Evolutionary conservation across 2,113 vertebrate species (phyloP), one percentile per base, ranked within the genome.

Genomic region (Ploceus nigricollis): DNA sequence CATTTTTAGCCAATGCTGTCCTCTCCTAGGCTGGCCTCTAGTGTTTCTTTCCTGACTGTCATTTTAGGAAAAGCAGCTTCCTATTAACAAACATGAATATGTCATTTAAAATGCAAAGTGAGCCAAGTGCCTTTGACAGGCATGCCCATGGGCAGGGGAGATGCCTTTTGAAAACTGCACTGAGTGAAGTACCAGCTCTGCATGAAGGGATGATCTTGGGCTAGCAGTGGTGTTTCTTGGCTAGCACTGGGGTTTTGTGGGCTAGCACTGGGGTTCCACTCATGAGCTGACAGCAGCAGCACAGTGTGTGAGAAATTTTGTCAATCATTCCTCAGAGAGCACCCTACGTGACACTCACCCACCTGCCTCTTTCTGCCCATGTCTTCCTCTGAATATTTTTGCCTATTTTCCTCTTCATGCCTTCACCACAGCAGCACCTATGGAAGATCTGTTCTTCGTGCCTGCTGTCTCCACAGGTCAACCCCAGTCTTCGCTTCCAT

Each of bases 291-390:
- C 15, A 61, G 47, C 60, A 57, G 82, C 82, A 66, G 25, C 44
- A 22, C 2, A 10, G n/a, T 35, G n/a, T 44, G 14, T 53, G 70
- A 66, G 24, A 39, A 90, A 54, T 45, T 65, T 15, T 37, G 15
- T 33, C 51, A 22, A 2, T 27, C 47, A 9, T 54, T 64, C 61
- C 44, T 48, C 71, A 35, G 35, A 50, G 19, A 45, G 25, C 22
- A 6, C 42, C n/a, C 25, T 9, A 13, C 0, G 0, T 30, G 42
- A 48, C 39, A 54, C 40, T 25, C 9, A 61, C 13, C 60, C 30
- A 10, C 8, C n/a, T 66, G 37, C 45, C 25, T 83, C 44, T 24
- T 45, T 77, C 71, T 86, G n/a, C n/a, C 40, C 8, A 1, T 23
- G 18, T 33, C 51, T 73, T 71, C 63, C 27, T 24, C n/a, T 0